Percentiles rank a stretch among this genome's conserved stretches.
Conservation (phyloP, 2,888 invertebrate species). For the Luffia ferchaultella region DNA sequence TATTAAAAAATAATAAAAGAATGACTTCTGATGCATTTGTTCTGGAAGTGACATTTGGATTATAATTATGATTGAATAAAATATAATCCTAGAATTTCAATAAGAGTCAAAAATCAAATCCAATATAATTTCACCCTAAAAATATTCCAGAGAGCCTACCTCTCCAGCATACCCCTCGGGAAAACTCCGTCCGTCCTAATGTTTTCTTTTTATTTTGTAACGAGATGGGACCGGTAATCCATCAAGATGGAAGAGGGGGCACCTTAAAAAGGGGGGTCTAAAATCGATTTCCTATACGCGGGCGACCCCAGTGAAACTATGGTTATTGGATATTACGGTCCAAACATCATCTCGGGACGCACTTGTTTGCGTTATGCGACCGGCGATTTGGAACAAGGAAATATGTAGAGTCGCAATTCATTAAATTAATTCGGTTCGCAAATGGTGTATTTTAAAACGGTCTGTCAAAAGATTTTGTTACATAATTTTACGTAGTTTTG, state of each 20-base stretch:
- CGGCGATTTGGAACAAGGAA: constrained; percentile 21
- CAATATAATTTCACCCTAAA: not conserved
- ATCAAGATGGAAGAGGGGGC: constrained; percentile 24
- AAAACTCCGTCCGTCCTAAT: constrained; percentile 26
- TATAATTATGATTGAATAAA: too few species aligned
- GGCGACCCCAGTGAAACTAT: constrained; percentile 50
- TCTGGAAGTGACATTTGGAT: too few species aligned
- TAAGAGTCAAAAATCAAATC: not conserved
- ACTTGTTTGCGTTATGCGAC: constrained; percentile 35
- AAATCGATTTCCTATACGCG: constrained; percentile 49
- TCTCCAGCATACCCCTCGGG: not conserved
- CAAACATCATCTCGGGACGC: constrained; percentile 35
- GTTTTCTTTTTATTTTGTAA: constrained; percentile 60
- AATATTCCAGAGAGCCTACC: not conserved
- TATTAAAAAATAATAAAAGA: too few species aligned
- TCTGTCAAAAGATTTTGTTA: too few species aligned
- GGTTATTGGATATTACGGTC: constrained; percentile 54
- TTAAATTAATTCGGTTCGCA: too few species aligned
- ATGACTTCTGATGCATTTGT: too few species aligned
- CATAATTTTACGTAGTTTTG: too few species aligned
- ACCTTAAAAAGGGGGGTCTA: constrained; percentile 16
- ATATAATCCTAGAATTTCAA: not conserved
- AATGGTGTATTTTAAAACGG: too few species aligned
- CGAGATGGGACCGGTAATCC: constrained; percentile 45
- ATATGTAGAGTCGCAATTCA: constrained; percentile 16